phyloP scores from a whole-genome alignment of 2,888 invertebrate genomes.

The Heliconius cydno region DNA sequence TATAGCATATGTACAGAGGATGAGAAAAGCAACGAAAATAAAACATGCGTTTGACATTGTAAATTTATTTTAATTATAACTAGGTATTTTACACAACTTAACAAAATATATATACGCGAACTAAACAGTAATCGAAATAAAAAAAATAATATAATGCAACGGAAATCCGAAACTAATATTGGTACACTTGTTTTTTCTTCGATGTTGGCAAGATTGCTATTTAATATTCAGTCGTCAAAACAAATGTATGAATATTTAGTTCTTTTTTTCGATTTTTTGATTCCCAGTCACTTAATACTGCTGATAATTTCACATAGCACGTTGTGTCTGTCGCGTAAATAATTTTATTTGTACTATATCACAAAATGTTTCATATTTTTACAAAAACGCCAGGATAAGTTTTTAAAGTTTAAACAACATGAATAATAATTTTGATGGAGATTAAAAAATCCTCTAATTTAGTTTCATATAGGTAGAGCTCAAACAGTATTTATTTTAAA shows the following conservation, averaged over 20 bases:
- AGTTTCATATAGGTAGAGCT: constrained; percentile 1
- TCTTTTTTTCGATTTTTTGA: constrained; percentile 1
- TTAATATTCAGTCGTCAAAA: constrained; percentile 34
- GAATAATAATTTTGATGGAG: constrained; percentile 41
- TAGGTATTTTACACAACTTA: constrained; percentile 84
- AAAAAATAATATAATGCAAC: constrained; percentile 61
- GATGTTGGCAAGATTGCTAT: constrained; percentile 49
- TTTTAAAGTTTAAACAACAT: constrained; percentile 32
- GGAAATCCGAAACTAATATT: constrained; percentile 47
- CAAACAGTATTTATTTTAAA: not conserved
- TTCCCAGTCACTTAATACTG: constrained; percentile 69
- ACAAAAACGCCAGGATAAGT: constrained; percentile 50
- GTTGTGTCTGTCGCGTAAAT: constrained; percentile 57
- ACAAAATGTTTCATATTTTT: constrained; percentile 62
- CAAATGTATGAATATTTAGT: constrained; percentile 31
- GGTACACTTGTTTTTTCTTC: constrained; percentile 34
- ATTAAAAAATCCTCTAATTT: constrained; percentile 47
- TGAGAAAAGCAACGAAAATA: constrained; percentile 59
- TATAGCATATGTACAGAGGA: constrained; percentile 56
- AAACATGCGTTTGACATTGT: constrained; percentile 76
- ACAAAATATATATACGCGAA: constrained; percentile 83
- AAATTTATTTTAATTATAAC: constrained; percentile 78
- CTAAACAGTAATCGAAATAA: constrained; percentile 79
- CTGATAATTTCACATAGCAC: constrained; percentile 60
- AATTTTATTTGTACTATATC: constrained; percentile 81